phyloP scores from a whole-genome alignment of 2,113 vertebrate species.

The Siphamia tubifer region DNA sequence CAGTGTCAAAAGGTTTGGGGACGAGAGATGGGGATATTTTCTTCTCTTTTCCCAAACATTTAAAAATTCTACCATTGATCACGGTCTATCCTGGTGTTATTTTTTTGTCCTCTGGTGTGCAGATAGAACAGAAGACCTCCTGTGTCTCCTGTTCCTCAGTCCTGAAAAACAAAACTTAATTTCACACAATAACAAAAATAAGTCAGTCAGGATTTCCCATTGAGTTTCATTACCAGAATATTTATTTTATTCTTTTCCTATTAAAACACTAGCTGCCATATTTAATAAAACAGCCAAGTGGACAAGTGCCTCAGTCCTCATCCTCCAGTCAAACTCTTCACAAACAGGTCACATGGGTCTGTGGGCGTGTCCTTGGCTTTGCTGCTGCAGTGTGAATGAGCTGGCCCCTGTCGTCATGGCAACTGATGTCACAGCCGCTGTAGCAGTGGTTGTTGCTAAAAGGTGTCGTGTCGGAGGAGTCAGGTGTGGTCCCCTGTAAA shows the following conservation, averaged over 20 bases:
- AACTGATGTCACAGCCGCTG: constrained; percentile 36
- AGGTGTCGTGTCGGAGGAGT: constrained; percentile 77
- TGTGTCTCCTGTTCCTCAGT: too few species aligned
- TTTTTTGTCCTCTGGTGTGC: too few species aligned
- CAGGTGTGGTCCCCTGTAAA: constrained; percentile 78
- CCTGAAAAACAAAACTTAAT: not conserved
- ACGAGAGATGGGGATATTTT: too few species aligned
- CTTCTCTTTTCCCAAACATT: too few species aligned
- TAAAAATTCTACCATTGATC: too few species aligned
- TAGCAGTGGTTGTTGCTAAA: not conserved
- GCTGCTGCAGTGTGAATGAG: constrained; percentile 76
- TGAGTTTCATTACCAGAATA: constrained; percentile 81
- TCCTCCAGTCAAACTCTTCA: constrained; percentile 84
- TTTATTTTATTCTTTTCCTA: constrained; percentile 85
- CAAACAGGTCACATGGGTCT: constrained; percentile 87
- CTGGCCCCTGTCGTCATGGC: constrained; percentile 77
- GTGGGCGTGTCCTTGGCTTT: constrained; percentile 92
- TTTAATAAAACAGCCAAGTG: constrained; percentile 93
- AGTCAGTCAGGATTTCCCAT: not conserved
- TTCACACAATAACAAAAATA: not conserved
- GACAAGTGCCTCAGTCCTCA: constrained; percentile 93
- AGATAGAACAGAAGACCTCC: too few species aligned
- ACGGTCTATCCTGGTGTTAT: too few species aligned
- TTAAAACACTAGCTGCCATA: constrained; percentile 94
- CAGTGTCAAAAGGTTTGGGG: too few species aligned